These are phyloP conservation scores for Drosophila trichaetosa DNA, from an alignment of 2,888 invertebrate species.

Conservation along the genomic window DNA sequence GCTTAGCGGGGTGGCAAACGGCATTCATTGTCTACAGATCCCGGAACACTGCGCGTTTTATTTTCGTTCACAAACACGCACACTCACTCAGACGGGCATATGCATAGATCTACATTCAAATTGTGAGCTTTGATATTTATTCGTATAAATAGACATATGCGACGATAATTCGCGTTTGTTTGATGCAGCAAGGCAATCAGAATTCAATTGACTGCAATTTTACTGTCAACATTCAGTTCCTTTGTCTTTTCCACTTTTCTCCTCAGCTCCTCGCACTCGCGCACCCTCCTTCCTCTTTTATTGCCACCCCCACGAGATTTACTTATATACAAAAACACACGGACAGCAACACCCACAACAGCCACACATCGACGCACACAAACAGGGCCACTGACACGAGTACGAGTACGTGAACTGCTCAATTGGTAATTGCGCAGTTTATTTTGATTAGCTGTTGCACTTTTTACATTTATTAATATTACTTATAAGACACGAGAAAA, in stretches of 20 bases:
- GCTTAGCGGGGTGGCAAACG: slow-evolving; percentile 54
- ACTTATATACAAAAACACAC: slow-evolving; percentile 23
- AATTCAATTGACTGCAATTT: slow-evolving; percentile 32
- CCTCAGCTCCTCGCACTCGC: slow-evolving; percentile 44
- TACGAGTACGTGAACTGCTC: slow-evolving; percentile 32
- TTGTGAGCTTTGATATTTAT: slow-evolving; percentile 15
- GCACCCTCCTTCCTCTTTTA: slow-evolving; percentile 31
- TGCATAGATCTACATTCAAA: slow-evolving; percentile 26
- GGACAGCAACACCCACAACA: slow-evolving; percentile 36
- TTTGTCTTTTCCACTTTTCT: slow-evolving; percentile 54
- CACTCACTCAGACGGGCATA: slow-evolving; percentile 9
- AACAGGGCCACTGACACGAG: slow-evolving; percentile 23
- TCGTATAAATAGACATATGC: slow-evolving; percentile 36
- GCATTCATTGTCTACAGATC: slow-evolving; percentile 37
- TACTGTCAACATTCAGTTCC: slow-evolving; percentile 37
- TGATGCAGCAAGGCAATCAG: slow-evolving; percentile 23
- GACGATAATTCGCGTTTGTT: slow-evolving; percentile 12
- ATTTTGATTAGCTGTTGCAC: slow-evolving; percentile 44
- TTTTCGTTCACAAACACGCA: slow-evolving; percentile 62
- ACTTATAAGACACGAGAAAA: slow-evolving; percentile 34
- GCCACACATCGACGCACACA: slow-evolving; percentile 21
- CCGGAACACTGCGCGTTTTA: slow-evolving; percentile 59
- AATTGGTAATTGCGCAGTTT: slow-evolving; percentile 56
- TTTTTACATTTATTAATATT: slow-evolving; percentile 44
- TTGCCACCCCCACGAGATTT: slow-evolving; percentile 23